Percentiles rank a stretch among this genome's conserved stretches.
These are phyloP conservation scores for Chrysochloris asiatica DNA, from an alignment of 2,113 vertebrate genomes.

Conservation along the genomic window DNA sequence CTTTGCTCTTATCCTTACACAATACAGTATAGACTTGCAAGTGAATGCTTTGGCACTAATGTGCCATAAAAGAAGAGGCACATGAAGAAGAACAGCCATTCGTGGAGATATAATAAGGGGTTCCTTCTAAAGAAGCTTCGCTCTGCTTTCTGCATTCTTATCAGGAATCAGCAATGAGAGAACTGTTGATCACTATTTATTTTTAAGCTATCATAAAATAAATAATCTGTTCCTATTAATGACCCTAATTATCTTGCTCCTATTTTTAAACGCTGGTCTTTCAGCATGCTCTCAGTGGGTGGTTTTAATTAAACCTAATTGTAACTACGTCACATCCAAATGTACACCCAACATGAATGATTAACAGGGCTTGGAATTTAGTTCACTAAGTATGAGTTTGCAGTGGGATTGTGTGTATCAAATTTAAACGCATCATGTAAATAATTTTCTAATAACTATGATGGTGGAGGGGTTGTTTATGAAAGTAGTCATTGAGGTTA, in stretches of 20 bases:
- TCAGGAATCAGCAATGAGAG: not conserved
- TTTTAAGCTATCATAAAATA: conserved; percentile 78
- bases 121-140: not conserved
- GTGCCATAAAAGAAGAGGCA: not conserved
- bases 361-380: conserved; percentile 84
- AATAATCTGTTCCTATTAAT: conserved; percentile 82
- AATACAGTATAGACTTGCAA: fast-evolving
- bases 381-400: conserved; percentile 77
- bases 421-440: conserved; percentile 65
- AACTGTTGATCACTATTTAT: conserved; percentile 69
- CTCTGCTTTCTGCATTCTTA: not conserved
- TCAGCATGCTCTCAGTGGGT: conserved; percentile 82
- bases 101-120: not conserved
- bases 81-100: not conserved
- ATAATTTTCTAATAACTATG: conserved; percentile 79
- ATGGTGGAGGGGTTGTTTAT: conserved; percentile 65
- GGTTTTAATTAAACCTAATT: conserved; percentile 88
- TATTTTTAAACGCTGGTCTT: conserved; percentile 85
- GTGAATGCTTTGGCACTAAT: not conserved
- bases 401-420: conserved; percentile 67
- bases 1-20: not conserved
- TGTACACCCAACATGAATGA: conserved; percentile 77
- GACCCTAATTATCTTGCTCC: conserved; percentile 83
- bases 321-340: conserved; percentile 77
- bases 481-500: conserved; percentile 69